These are phyloP conservation scores for Cryptocephalus primarius DNA, from an alignment of 2,888 invertebrate genomes.

Conservation along the genomic window DNA sequence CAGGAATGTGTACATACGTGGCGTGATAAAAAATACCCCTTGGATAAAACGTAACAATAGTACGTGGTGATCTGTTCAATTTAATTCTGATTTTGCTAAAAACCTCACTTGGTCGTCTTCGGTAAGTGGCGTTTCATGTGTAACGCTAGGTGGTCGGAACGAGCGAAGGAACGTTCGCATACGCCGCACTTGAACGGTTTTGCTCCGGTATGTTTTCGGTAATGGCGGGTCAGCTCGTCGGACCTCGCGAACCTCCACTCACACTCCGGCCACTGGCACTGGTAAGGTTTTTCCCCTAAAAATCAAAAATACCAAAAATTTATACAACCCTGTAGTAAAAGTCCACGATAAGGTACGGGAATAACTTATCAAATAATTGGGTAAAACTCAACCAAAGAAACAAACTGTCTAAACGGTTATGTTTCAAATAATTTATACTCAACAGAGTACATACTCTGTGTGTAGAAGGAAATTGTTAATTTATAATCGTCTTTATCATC, in stretches of 20 bases:
- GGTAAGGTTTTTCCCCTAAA: slow-evolving; percentile 94
- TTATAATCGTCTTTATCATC: too few relatives aligned
- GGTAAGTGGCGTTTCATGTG: slow-evolving; percentile 96
- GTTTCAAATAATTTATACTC: too few relatives aligned
- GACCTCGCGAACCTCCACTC: slow-evolving; percentile 95
- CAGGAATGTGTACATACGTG: slow-evolving; percentile 5
- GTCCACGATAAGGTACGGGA: too few relatives aligned
- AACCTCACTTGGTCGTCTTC: slow-evolving; percentile 59
- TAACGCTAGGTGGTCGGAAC: slow-evolving; percentile 89
- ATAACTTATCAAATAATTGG: too few relatives aligned
- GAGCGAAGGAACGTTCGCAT: slow-evolving; percentile 88
- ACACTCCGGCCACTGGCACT: slow-evolving; percentile 96
- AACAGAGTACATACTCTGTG: too few relatives aligned
- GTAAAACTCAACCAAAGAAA: too few relatives aligned
- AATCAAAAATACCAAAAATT: slow-evolving; percentile 24
- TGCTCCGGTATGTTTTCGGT: slow-evolving; percentile 93
- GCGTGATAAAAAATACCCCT: slow-evolving; percentile 3
- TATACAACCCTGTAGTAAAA: background rate
- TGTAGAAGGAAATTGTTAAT: too few relatives aligned
- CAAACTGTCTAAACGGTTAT: too few relatives aligned
- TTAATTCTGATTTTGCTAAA: too few relatives aligned
- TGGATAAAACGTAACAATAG: too few relatives aligned
- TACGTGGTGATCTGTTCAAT: too few relatives aligned
- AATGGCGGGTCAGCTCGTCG: slow-evolving; percentile 92
- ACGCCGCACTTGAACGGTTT: slow-evolving; percentile 95